Evolutionary conservation across 2,113 vertebrate genomes (phyloP).

Genomic region (Sceloporus tristichus): DNA sequence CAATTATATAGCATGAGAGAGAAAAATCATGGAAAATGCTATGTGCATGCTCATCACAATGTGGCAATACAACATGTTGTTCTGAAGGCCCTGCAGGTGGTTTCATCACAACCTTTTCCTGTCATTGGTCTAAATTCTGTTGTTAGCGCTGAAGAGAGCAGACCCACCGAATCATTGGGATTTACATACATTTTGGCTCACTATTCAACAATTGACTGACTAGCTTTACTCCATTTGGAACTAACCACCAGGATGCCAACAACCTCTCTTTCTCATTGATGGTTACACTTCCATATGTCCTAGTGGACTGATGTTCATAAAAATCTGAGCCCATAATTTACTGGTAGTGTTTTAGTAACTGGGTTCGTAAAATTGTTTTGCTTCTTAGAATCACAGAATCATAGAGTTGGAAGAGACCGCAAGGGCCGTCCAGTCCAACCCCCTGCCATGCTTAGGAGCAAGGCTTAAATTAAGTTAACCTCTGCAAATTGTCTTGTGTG

Average conservation of each 20-base stretch:
- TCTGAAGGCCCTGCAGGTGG: not conserved
- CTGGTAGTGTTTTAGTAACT: not conserved
- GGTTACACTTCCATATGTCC: not conserved
- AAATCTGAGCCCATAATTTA: not conserved
- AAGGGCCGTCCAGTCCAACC: too few species aligned
- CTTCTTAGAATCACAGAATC: not conserved
- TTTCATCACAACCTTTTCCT: not conserved
- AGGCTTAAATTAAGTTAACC: not conserved
- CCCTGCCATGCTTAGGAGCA: not conserved
- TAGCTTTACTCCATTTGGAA: too few species aligned
- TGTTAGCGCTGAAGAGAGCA: too few species aligned
- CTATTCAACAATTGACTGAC: too few species aligned
- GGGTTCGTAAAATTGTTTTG: not conserved
- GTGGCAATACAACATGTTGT: not conserved
- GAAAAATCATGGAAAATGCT: not conserved
- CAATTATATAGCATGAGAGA: not conserved
- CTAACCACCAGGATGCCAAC: not conserved
- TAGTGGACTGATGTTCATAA: not conserved
- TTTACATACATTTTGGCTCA: too few species aligned
- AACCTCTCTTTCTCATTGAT: not conserved
- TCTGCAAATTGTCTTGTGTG: too few species aligned
- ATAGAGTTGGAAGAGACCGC: too few species aligned
- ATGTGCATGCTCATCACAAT: not conserved
- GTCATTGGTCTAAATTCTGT: too few species aligned
- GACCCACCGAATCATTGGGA: too few species aligned